These are phyloP conservation scores for Dromococcyx pavoninus DNA, from an alignment of 2,797 vertebrate species.

Conservation along the genomic window DNA sequence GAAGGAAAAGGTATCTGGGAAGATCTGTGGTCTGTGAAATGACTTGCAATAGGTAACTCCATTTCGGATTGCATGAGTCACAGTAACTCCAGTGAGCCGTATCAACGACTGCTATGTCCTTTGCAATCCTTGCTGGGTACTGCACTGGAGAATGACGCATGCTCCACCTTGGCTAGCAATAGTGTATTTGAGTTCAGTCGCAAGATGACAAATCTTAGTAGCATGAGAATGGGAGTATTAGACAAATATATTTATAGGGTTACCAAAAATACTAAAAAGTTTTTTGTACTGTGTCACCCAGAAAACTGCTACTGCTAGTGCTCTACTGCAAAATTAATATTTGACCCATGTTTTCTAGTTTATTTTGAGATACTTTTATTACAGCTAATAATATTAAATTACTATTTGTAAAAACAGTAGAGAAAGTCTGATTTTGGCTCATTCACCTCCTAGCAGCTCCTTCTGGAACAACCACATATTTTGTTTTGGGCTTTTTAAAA, in stretches of 20 bases:
- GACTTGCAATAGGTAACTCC: not conserved
- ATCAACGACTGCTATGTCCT: not conserved
- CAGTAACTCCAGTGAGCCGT: not conserved
- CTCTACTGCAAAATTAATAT: not conserved
- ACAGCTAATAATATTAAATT: not conserved
- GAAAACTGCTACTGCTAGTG: not conserved
- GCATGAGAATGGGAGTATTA: not conserved
- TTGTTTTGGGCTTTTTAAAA: not conserved
- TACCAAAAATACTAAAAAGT: not conserved
- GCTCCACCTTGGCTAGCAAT: not conserved
- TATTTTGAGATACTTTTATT: not conserved
- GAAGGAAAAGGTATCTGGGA: not conserved
- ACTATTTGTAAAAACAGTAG: not conserved
- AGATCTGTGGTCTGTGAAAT: not conserved
- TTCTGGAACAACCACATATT: not conserved
- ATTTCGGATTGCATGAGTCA: fast-evolving
- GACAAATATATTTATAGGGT: not conserved
- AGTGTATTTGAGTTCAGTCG: not conserved
- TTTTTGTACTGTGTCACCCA: not conserved
- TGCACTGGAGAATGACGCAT: fast-evolving
- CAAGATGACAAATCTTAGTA: not conserved
- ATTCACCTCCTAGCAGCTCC: not conserved
- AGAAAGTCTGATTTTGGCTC: not conserved
- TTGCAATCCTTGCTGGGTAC: not conserved
- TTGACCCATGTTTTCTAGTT: not conserved